Conservation (phyloP, 2,888 invertebrate species). For the Monoplex corrugatus region DNA sequence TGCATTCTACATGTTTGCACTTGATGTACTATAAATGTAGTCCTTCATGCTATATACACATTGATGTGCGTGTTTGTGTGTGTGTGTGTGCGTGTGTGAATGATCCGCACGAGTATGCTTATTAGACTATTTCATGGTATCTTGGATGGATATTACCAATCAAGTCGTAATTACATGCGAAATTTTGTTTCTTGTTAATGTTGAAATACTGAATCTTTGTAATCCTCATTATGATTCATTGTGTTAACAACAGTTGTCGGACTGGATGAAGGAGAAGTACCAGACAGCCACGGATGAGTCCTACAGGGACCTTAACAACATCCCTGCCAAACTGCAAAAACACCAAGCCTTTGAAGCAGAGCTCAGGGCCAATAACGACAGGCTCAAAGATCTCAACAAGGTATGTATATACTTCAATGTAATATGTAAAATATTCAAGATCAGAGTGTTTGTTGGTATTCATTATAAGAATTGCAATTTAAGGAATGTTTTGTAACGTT, state of each 20-base stretch:
- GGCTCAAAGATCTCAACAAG: slow-evolving; percentile 81
- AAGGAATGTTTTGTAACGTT: no score
- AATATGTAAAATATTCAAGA: no score
- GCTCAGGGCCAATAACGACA: slow-evolving; percentile 82
- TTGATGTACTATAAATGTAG: no score
- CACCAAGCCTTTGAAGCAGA: slow-evolving; percentile 83
- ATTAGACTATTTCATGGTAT: no score
- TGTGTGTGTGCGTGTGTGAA: background rate
- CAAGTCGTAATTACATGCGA: no score
- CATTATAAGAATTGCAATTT: no score
- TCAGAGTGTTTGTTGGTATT: no score
- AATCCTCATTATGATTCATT: background rate
- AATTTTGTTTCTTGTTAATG: background rate
- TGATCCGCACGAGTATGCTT: no score
- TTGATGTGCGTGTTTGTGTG: background rate
- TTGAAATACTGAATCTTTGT: background rate
- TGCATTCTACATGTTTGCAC: no score
- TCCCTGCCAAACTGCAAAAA: slow-evolving; percentile 82
- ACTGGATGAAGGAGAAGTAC: slow-evolving; percentile 95
- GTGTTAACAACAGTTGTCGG: slow-evolving; percentile 84
- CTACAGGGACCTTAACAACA: slow-evolving; percentile 93
- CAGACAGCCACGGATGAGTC: slow-evolving; percentile 95
- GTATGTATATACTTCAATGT: no score
- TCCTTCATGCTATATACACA: no score
- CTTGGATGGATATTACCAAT: no score